phyloP scores from a whole-genome alignment of 2,888 invertebrate species.

The Biston betularia region DNA sequence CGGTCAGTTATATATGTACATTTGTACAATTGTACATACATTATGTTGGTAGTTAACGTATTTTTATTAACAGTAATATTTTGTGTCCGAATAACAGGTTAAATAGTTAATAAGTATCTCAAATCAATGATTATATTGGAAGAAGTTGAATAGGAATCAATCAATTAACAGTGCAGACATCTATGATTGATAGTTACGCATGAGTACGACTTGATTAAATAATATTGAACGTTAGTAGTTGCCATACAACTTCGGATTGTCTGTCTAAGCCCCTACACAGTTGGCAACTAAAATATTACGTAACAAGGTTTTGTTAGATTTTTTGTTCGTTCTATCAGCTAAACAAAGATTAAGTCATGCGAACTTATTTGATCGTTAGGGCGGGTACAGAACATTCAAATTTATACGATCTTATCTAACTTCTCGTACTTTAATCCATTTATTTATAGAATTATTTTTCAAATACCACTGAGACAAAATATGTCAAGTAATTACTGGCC shows the following conservation, averaged over 20 bases:
- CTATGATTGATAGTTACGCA: slow-evolving; percentile 54
- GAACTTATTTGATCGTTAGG: slow-evolving; percentile 29
- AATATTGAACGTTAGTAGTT: slow-evolving; percentile 32
- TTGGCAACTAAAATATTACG: slow-evolving; percentile 54
- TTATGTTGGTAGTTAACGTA: not conserved
- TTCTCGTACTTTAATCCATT: not conserved
- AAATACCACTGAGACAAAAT: not conserved
- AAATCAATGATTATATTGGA: slow-evolving; percentile 38
- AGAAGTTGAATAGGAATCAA: slow-evolving; percentile 47
- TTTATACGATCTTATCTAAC: not conserved
- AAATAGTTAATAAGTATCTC: slow-evolving; percentile 2
- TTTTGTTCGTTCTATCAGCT: slow-evolving; percentile 51
- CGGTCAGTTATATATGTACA: slow-evolving; percentile 2
- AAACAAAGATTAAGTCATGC: slow-evolving; percentile 59
- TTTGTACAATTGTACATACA: not conserved
- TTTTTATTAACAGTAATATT: not conserved
- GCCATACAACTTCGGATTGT: slow-evolving; percentile 15
- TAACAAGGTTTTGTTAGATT: slow-evolving; percentile 60
- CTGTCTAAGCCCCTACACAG: slow-evolving; percentile 15
- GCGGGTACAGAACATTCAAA: slow-evolving; percentile 27
- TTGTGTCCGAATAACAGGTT: not conserved
- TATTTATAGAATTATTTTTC: not conserved
- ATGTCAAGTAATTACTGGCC: not conserved
- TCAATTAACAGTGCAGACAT: slow-evolving; percentile 36
- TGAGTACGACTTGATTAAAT: slow-evolving; percentile 46